Evolutionary conservation across 2,888 invertebrate genomes (phyloP).

Genomic region (Agonopterix subpropinquella): DNA sequence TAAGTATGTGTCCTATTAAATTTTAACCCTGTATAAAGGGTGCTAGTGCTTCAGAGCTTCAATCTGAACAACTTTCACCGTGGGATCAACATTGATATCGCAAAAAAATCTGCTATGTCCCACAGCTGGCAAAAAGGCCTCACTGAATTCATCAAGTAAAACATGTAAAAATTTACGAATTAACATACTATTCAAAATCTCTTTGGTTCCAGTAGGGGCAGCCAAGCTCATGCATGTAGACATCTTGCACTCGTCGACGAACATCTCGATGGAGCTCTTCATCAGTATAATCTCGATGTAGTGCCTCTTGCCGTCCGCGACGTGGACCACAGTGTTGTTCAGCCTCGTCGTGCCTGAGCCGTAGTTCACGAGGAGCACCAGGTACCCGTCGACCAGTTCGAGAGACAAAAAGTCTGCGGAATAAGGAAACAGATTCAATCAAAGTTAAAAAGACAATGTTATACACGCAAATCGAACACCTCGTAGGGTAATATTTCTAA

Average conservation of each 20-base stretch:
- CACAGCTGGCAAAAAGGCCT: too few relatives aligned
- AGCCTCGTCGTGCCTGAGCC: conserved; percentile 87
- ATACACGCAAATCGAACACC: too few relatives aligned
- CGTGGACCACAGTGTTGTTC: conserved; percentile 80
- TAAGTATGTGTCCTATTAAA: too few relatives aligned
- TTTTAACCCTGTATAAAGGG: too few relatives aligned
- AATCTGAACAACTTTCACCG: too few relatives aligned
- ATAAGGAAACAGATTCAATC: neutral
- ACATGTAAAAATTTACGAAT: too few relatives aligned
- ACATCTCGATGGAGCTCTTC: conserved; percentile 81
- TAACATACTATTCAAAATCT: conserved; percentile 79
- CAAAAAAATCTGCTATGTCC: too few relatives aligned
- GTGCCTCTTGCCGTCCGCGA: conserved; percentile 92
- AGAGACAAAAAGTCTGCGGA: conserved; percentile 90
- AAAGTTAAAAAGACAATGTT: too few relatives aligned
- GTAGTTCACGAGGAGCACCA: conserved; percentile 89
- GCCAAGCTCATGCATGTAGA: conserved; percentile 83
- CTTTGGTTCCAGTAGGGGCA: conserved; percentile 81
- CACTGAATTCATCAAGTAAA: too few relatives aligned
- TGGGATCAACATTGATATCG: too few relatives aligned
- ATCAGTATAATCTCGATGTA: conserved; percentile 86
- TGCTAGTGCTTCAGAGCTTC: too few relatives aligned
- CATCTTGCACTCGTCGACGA: conserved; percentile 83
- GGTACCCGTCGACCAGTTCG: conserved; percentile 89
- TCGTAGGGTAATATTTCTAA: too few relatives aligned